These are phyloP conservation scores for Drosophila bocqueti DNA, from an alignment of 1,140 invertebrate genomes.

Conservation along the genomic window DNA sequence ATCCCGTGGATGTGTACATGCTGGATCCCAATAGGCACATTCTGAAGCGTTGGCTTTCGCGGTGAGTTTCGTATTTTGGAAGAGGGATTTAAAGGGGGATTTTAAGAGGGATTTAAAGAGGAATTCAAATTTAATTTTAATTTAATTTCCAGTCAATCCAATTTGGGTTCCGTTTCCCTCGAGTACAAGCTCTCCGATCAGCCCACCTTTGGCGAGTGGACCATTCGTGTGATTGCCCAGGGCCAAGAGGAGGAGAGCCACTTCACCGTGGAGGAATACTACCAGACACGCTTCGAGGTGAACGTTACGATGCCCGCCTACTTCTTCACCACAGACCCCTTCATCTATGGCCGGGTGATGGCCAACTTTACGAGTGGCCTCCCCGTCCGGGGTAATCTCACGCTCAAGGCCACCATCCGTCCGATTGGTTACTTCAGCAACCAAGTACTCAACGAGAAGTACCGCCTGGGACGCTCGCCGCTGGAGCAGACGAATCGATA, in stretches of 20 bases:
- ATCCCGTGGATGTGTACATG: slow-evolving; percentile 95
- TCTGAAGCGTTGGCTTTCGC: slow-evolving; percentile 95
- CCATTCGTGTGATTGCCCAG: slow-evolving; percentile 94
- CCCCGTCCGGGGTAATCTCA: slow-evolving; percentile 93
- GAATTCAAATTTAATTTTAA: background rate
- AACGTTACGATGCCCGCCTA: slow-evolving; percentile 98
- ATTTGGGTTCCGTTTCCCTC: slow-evolving; percentile 95
- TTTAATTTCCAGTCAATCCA: slow-evolving; percentile 87
- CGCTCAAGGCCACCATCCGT: slow-evolving; percentile 91
- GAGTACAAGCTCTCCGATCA: slow-evolving; percentile 96
- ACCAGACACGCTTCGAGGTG: slow-evolving; percentile 96
- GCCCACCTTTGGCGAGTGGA: slow-evolving; percentile 96
- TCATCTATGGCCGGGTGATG: slow-evolving; percentile 93
- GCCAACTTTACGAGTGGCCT: slow-evolving; percentile 97
- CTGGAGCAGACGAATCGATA: slow-evolving; percentile 65
- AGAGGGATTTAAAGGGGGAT: no score
- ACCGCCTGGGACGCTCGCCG: slow-evolving; percentile 77
- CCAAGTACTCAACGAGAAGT: slow-evolving; percentile 82
- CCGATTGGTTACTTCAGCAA: slow-evolving; percentile 88
- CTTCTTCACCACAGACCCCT: slow-evolving; percentile 94
- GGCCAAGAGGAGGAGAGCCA: slow-evolving; percentile 93
- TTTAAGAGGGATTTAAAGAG: background rate
- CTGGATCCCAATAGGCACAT: slow-evolving; percentile 94
- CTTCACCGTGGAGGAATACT: slow-evolving; percentile 97
- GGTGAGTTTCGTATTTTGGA: slow-evolving; percentile 31